These are phyloP conservation scores for Paraescarpia echinospica DNA, from an alignment of 1,140 invertebrate species.

Conservation along the genomic window DNA sequence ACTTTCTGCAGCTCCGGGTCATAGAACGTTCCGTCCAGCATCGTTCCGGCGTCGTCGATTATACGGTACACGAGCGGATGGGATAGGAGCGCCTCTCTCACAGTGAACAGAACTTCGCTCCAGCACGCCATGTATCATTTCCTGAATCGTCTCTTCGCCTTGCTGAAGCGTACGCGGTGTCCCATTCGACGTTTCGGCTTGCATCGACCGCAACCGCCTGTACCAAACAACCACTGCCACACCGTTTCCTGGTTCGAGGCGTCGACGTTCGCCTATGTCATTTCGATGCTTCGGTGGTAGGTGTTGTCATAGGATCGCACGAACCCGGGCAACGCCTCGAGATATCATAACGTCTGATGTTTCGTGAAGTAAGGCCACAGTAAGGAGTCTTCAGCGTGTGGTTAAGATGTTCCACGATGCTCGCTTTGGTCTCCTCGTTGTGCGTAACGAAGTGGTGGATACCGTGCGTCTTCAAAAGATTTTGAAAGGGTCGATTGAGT, in stretches of 20 bases:
- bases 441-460: no score
- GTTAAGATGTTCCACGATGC: no score
- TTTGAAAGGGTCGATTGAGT: no score
- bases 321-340: slow-evolving; percentile 50
- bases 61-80: slow-evolving; percentile 20
- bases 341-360: slow-evolving; percentile 56
- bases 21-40: no score
- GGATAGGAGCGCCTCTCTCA: background rate
- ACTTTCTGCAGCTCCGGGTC: no score
- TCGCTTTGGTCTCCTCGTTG: no score
- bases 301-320: no score
- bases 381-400: no score
- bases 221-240: background rate
- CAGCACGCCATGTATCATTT: slow-evolving; percentile 32
- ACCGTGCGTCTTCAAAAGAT: no score
- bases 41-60: slow-evolving; percentile 12
- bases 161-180: no score
- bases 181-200: slow-evolving; percentile 42
- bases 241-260: slow-evolving; percentile 26
- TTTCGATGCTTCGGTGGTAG: slow-evolving; percentile 51
- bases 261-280: slow-evolving; percentile 54
- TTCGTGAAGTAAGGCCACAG: no score
- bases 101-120: slow-evolving; percentile 31
- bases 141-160: no score
- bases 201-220: slow-evolving; percentile 30